These are phyloP conservation scores for Delia radicum DNA, from an alignment of 1,140 invertebrate genomes.

Conservation along the genomic window DNA sequence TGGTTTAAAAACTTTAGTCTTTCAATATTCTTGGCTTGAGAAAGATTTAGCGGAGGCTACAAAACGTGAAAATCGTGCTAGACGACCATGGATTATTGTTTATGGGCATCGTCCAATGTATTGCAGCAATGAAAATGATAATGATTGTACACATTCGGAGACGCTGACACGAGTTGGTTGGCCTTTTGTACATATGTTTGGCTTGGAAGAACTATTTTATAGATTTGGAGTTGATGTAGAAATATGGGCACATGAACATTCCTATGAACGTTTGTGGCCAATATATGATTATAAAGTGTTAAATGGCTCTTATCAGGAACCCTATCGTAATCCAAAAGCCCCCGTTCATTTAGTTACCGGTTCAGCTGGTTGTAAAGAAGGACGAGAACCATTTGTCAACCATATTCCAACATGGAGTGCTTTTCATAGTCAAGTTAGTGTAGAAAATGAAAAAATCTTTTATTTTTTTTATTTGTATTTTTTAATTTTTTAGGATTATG, in stretches of 20 bases:
- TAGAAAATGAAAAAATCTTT: neutral
- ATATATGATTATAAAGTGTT: conserved; percentile 85
- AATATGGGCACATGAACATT: conserved; percentile 96
- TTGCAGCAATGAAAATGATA: conserved; percentile 83
- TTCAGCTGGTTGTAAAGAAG: conserved; percentile 82
- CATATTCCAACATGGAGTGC: conserved; percentile 52
- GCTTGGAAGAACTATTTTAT: conserved; percentile 83
- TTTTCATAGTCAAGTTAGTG: conserved; percentile 61
- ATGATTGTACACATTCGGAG: conserved; percentile 84
- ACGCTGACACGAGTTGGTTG: conserved; percentile 74
- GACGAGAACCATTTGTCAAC: conserved; percentile 57
- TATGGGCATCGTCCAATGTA: conserved; percentile 97
- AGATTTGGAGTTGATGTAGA: conserved; percentile 89
- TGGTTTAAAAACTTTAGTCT: conserved; percentile 77
- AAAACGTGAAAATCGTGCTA: conserved; percentile 63
- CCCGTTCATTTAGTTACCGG: conserved; percentile 93
- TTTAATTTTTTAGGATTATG: conserved; percentile 78
- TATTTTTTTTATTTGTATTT: neutral
- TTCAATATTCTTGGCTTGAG: conserved; percentile 89
- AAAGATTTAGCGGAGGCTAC: conserved; percentile 75
- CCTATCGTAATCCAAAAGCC: conserved; percentile 84
- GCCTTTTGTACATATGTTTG: conserved; percentile 70
- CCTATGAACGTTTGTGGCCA: conserved; percentile 92
- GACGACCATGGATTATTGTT: conserved; percentile 89
- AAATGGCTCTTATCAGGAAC: conserved; percentile 74